Evolutionary conservation across 2,113 vertebrate genomes (phyloP).

Genomic region (Tychaedon coryphoeus): DNA sequence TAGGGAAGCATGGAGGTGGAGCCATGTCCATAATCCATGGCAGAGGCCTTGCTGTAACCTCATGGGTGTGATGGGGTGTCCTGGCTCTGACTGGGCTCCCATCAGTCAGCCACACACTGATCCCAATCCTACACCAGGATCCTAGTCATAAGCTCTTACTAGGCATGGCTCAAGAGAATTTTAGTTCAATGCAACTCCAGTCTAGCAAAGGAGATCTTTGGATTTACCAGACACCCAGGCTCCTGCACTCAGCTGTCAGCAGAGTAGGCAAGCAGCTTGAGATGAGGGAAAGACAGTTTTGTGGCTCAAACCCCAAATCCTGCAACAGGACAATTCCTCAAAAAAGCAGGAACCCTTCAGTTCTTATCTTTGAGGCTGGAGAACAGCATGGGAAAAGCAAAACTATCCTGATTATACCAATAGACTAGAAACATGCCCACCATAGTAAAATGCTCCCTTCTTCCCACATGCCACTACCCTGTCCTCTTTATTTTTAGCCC

Average conservation of each 20-base stretch:
- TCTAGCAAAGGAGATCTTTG: not conserved
- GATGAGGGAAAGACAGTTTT: not conserved
- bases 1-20: not conserved
- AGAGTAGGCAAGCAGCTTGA: rapidly evolving
- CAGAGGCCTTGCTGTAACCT: not conserved
- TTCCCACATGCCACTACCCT: not conserved
- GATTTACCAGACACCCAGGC: not conserved
- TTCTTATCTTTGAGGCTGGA: not conserved
- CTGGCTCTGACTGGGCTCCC: not conserved
- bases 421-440: rapidly evolving
- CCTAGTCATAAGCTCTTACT: not conserved
- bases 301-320: not conserved
- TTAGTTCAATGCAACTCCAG: not conserved
- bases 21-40: not conserved
- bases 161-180: not conserved
- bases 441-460: not conserved
- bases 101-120: not conserved
- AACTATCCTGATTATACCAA: not conserved
- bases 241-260: not conserved
- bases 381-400: not conserved
- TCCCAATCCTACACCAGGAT: not conserved
- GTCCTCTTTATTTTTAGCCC: not conserved
- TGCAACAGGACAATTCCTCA: not conserved
- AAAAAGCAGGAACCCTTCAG: not conserved
- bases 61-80: rapidly evolving